Evolutionary conservation across 1,140 invertebrate genomes (phyloP).

Genomic region (Scylla paramamosain): DNA sequence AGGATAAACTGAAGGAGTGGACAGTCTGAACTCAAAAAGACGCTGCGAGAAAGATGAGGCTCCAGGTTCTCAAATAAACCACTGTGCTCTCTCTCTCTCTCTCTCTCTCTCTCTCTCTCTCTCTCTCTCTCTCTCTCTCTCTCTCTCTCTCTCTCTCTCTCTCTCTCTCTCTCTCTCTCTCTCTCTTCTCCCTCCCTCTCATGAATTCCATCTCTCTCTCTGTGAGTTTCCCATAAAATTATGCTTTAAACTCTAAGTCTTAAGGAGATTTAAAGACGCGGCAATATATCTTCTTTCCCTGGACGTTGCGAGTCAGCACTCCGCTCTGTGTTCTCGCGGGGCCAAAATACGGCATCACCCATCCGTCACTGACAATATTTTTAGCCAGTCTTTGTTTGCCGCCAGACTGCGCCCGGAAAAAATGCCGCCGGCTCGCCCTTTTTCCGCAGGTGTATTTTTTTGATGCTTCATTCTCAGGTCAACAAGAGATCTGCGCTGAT

Average conservation of each 20-base stretch:
- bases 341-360: slow-evolving; percentile 46
- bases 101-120: too few relatives aligned
- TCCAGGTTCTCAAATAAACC: not conserved
- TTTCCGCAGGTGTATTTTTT: not conserved
- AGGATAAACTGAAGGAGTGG: too few relatives aligned
- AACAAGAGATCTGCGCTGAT: slow-evolving; percentile 4
- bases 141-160: not conserved
- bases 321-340: slow-evolving; percentile 52
- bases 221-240: slow-evolving; percentile 64
- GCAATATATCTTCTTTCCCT: slow-evolving; percentile 63
- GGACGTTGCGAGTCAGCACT: slow-evolving; percentile 65
- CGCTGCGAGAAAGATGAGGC: slow-evolving; percentile 7
- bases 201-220: slow-evolving; percentile 50
- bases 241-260: slow-evolving; percentile 69
- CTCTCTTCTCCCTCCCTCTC: not conserved
- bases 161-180: not conserved
- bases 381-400: slow-evolving; percentile 49
- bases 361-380: slow-evolving; percentile 62
- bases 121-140: not conserved
- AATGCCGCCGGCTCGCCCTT: not conserved
- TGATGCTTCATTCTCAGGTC: not conserved
- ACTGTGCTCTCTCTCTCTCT: not conserved
- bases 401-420: slow-evolving; percentile 29
- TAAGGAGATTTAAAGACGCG: slow-evolving; percentile 68
- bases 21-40: not conserved